Conservation (phyloP, 1,140 invertebrate genomes). For the Calephelis virginiensis region DNA sequence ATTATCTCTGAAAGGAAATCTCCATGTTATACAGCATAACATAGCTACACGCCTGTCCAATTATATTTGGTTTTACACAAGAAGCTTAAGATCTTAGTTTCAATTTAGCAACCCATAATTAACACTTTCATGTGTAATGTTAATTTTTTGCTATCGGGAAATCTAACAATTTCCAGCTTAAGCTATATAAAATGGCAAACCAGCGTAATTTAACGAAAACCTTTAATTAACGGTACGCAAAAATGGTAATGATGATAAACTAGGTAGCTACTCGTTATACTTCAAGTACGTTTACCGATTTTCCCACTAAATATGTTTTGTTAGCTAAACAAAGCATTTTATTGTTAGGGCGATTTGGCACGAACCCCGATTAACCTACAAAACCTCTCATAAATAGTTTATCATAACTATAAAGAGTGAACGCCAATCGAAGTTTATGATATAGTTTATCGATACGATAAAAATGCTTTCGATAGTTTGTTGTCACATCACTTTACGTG, state of each 20-base stretch:
- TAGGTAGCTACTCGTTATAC: neutral
- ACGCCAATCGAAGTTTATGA: constrained; percentile 33
- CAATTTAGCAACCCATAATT: too few relatives aligned
- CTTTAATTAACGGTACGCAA: too few relatives aligned
- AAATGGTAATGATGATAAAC: neutral
- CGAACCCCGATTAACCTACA: constrained; percentile 7
- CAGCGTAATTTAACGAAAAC: too few relatives aligned
- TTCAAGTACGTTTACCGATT: neutral
- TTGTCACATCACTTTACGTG: constrained; percentile 35
- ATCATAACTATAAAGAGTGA: constrained; percentile 31
- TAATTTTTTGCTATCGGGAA: too few relatives aligned
- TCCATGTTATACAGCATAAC: too few relatives aligned
- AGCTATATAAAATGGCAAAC: too few relatives aligned
- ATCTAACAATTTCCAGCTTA: too few relatives aligned
- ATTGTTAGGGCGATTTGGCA: constrained; percentile 13
- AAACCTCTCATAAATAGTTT: constrained; percentile 30
- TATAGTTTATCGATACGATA: constrained; percentile 32
- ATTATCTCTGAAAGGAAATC: too few relatives aligned
- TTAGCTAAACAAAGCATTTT: constrained; percentile 2
- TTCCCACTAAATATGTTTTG: constrained; percentile 1
- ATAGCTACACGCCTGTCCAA: too few relatives aligned
- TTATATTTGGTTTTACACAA: too few relatives aligned
- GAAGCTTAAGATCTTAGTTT: too few relatives aligned
- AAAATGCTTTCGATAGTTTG: constrained; percentile 34
- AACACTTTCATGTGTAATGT: too few relatives aligned